phyloP scores from a whole-genome alignment of 2,888 invertebrate genomes.

The Drosophila paramelanica region DNA sequence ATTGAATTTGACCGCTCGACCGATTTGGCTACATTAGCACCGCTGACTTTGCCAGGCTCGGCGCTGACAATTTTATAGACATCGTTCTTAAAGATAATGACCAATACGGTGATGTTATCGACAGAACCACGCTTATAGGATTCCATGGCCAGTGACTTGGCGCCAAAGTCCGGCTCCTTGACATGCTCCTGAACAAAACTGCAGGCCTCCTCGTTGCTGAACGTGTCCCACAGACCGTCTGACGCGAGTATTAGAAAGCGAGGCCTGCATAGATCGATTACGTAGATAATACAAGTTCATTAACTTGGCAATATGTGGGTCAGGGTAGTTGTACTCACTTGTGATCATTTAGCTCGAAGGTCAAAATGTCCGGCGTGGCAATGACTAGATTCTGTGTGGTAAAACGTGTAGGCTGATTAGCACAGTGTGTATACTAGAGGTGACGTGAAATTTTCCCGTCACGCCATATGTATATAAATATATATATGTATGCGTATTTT shows the following conservation, averaged over 20 bases:
- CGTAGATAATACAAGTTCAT: conserved; percentile 31
- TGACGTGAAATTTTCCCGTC: conserved; percentile 13
- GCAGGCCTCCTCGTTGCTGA: conserved; percentile 97
- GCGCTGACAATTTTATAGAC: conserved; percentile 78
- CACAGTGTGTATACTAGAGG: background rate
- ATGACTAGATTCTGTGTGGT: conserved; percentile 91
- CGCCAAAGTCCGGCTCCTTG: conserved; percentile 94
- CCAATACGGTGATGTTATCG: conserved; percentile 97
- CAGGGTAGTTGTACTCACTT: conserved; percentile 84
- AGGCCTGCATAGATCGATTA: conserved; percentile 86
- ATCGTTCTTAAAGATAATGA: conserved; percentile 91
- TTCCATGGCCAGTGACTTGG: conserved; percentile 95
- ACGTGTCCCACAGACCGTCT: conserved; percentile 98
- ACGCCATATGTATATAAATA: conserved; percentile 23
- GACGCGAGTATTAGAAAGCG: conserved; percentile 96
- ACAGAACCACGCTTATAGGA: conserved; percentile 96
- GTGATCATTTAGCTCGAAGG: conserved; percentile 94
- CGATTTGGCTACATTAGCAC: conserved; percentile 45
- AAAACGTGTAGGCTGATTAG: conserved; percentile 38
- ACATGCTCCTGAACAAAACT: conserved; percentile 94
- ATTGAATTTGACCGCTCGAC: conserved; percentile 72
- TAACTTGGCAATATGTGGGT: conserved; percentile 18
- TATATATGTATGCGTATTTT: background rate
- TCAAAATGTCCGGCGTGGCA: conserved; percentile 97
- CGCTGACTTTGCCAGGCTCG: conserved; percentile 9